These are phyloP conservation scores for Sisyra terminalis DNA, from an alignment of 2,888 invertebrate species.

Conservation along the genomic window DNA sequence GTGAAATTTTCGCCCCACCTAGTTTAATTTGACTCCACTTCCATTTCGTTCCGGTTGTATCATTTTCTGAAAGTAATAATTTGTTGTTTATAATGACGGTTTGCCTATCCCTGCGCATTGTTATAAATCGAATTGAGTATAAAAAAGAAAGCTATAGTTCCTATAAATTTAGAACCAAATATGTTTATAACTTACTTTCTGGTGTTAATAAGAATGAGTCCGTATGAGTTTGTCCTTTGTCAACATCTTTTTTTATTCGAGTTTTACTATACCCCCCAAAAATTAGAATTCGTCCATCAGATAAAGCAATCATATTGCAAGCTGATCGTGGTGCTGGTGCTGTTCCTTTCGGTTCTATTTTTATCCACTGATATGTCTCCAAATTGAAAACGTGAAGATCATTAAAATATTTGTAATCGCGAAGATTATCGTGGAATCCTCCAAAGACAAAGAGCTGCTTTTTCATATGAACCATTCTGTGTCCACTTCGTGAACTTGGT, in stretches of 20 bases:
- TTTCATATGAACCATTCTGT: slow-evolving; percentile 69
- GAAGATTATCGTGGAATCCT: slow-evolving; percentile 79
- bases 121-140: too few species aligned
- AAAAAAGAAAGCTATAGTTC: too few species aligned
- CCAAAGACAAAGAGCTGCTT: slow-evolving; percentile 75
- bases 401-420: slow-evolving; percentile 81
- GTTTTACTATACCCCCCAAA: slow-evolving; percentile 69
- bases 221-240: slow-evolving; percentile 50
- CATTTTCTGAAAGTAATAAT: slow-evolving; percentile 35
- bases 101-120: too few species aligned
- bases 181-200: slow-evolving; percentile 35
- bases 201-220: slow-evolving; percentile 50
- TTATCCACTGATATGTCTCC: slow-evolving; percentile 63
- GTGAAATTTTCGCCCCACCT: slow-evolving; percentile 42
- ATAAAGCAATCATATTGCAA: slow-evolving; percentile 50
- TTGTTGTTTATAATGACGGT: too few species aligned
- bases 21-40: slow-evolving; percentile 54
- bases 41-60: slow-evolving; percentile 43
- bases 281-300: slow-evolving; percentile 47
- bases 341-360: slow-evolving; percentile 45
- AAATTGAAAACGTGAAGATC: slow-evolving; percentile 70
- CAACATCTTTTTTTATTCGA: slow-evolving; percentile 53
- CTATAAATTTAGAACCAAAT: too few species aligned
- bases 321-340: slow-evolving; percentile 67
- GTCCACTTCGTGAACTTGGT: slow-evolving; percentile 75